Evolutionary conservation across 2,113 vertebrate species (phyloP).

Genomic region (Seriola aureovittata): DNA sequence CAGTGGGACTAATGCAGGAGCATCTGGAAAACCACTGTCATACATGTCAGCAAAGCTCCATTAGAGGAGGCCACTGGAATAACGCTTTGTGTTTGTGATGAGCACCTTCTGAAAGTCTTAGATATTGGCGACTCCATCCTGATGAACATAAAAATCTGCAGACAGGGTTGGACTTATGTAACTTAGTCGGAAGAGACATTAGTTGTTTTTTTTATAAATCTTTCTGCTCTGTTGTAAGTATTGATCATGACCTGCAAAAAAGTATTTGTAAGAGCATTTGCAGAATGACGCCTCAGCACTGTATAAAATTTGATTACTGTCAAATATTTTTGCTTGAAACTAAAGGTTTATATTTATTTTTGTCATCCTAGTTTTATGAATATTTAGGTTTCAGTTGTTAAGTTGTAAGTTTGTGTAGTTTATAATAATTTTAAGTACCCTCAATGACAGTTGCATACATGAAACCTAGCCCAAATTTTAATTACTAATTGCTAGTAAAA

Average conservation of each 20-base stretch:
- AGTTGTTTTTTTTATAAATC: no score
- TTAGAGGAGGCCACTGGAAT: not conserved
- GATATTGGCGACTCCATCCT: not conserved
- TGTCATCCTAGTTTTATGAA: not conserved
- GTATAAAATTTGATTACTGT: not conserved
- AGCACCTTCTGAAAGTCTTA: not conserved
- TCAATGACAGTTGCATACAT: not conserved
- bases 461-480: not conserved
- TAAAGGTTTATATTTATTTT: not conserved
- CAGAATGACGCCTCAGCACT: not conserved
- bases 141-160: not conserved
- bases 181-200: not conserved
- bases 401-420: not conserved
- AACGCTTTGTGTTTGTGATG: not conserved
- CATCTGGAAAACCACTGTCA: not conserved
- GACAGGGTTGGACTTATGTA: not conserved
- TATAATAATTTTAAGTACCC: not conserved
- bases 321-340: not conserved
- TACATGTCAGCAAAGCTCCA: not conserved
- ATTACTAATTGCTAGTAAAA: not conserved
- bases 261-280: not conserved
- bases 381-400: not conserved
- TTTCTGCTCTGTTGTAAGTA: not conserved
- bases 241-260: not conserved
- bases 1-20: not conserved